Conservation (phyloP, 2,888 invertebrate genomes). For the Patella pellucida region DNA sequence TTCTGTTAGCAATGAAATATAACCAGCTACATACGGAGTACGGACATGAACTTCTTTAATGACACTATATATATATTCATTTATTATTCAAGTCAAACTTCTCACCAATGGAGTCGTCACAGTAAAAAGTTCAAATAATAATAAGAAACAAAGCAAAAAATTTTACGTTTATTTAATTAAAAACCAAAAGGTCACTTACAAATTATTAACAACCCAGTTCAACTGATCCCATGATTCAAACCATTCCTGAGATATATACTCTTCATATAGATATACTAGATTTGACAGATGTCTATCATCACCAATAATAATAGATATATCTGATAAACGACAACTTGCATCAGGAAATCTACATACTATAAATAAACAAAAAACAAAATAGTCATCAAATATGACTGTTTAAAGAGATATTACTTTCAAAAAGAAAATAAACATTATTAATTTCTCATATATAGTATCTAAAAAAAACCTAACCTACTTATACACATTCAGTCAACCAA, state of each 20-base stretch:
- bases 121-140: not conserved
- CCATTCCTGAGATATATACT: slow-evolving; percentile 76
- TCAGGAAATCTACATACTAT: slow-evolving; percentile 49
- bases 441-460: no score
- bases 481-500: no score
- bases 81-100: no score
- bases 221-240: slow-evolving; percentile 79
- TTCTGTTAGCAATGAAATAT: no score
- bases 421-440: no score
- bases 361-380: not conserved
- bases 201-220: slow-evolving; percentile 74
- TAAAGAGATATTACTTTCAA: no score
- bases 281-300: slow-evolving; percentile 75
- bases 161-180: not conserved
- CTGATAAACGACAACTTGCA: slow-evolving; percentile 68
- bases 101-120: not conserved
- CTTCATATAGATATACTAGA: slow-evolving; percentile 78
- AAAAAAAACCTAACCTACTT: no score
- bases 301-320: slow-evolving; percentile 79
- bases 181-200: slow-evolving; percentile 59
- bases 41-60: no score
- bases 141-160: not conserved
- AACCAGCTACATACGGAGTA: no score
- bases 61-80: no score
- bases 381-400: no score